A percentile compares a stretch with the other conserved stretches of the same genome.
Evolutionary conservation across 1,140 invertebrate species (phyloP).

Genomic region (Plodia interpunctella): DNA sequence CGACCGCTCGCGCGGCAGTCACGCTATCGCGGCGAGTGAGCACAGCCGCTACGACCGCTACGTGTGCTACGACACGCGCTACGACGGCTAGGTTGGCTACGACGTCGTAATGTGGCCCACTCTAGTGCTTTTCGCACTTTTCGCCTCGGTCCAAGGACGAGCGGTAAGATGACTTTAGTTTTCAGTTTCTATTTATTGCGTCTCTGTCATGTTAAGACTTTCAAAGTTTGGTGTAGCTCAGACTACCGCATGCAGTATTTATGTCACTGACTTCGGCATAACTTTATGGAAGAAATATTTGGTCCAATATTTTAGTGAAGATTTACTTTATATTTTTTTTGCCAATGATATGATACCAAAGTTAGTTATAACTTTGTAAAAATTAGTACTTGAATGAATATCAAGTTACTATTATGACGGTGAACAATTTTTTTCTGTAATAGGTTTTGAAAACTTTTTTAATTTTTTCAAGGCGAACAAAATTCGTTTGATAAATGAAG

Average conservation of each 20-base stretch:
- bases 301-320: too few species aligned
- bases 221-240: not conserved
- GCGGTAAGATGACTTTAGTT: constrained; percentile 56
- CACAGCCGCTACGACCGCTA: constrained; percentile 38
- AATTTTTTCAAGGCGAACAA: too few species aligned
- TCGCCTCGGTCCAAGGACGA: constrained; percentile 65
- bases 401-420: too few species aligned
- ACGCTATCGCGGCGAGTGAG: constrained; percentile 45
- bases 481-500: too few species aligned
- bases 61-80: constrained; percentile 26
- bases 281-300: not conserved
- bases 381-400: too few species aligned
- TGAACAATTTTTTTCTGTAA: too few species aligned
- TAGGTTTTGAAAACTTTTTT: too few species aligned
- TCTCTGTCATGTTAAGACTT: not conserved
- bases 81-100: constrained; percentile 28
- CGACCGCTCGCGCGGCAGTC: constrained; percentile 53
- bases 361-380: too few species aligned
- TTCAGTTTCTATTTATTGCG: constrained; percentile 1
- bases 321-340: too few species aligned
- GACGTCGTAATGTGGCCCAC: constrained; percentile 61
- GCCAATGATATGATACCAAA: too few species aligned
- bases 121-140: constrained; percentile 55
- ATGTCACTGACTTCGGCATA: not conserved
- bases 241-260: constrained; percentile 6